Conservation (phyloP, 1,140 invertebrate genomes). For the Sycophila sp. region DNA sequence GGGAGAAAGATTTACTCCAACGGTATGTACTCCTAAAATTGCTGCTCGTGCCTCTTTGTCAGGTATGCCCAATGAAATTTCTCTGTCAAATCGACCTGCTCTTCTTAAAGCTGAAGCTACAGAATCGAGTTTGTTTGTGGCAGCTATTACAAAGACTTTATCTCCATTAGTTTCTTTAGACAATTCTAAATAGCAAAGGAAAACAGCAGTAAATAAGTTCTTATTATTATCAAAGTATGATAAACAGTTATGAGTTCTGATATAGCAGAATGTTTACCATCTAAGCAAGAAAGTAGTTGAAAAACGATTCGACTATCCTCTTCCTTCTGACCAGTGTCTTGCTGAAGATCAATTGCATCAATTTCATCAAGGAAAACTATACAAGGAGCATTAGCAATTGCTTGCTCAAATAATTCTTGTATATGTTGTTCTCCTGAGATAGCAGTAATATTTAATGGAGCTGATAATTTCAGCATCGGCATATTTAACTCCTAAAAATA, state of each 20-base stretch:
- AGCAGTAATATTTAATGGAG: slow-evolving; percentile 92
- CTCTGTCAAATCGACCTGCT: slow-evolving; percentile 91
- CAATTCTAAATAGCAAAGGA: slow-evolving; percentile 66
- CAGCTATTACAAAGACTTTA: slow-evolving; percentile 89
- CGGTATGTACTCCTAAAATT: slow-evolving; percentile 79
- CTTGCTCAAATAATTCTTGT: slow-evolving; percentile 89
- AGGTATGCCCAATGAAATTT: slow-evolving; percentile 94
- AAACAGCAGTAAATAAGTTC: slow-evolving; percentile 10
- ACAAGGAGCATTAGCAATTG: slow-evolving; percentile 78
- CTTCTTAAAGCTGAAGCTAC: slow-evolving; percentile 92
- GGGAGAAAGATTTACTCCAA: slow-evolving; percentile 73
- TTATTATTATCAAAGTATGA: background rate
- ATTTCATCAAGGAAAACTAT: slow-evolving; percentile 96
- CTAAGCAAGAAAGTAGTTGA: slow-evolving; percentile 88
- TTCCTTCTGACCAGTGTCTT: slow-evolving; percentile 88
- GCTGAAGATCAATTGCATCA: slow-evolving; percentile 87
- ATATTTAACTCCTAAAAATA: slow-evolving; percentile 71
- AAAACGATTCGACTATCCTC: slow-evolving; percentile 96
- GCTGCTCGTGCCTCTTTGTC: slow-evolving; percentile 81
- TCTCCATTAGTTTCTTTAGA: slow-evolving; percentile 71
- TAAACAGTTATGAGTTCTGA: no score
- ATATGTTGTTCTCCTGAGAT: slow-evolving; percentile 94
- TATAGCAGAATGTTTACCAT: slow-evolving; percentile 70
- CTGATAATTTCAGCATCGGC: slow-evolving; percentile 85
- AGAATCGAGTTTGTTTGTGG: slow-evolving; percentile 93